phyloP scores from a whole-genome alignment of 2,888 invertebrate species.

The Nomada goodeniana region DNA sequence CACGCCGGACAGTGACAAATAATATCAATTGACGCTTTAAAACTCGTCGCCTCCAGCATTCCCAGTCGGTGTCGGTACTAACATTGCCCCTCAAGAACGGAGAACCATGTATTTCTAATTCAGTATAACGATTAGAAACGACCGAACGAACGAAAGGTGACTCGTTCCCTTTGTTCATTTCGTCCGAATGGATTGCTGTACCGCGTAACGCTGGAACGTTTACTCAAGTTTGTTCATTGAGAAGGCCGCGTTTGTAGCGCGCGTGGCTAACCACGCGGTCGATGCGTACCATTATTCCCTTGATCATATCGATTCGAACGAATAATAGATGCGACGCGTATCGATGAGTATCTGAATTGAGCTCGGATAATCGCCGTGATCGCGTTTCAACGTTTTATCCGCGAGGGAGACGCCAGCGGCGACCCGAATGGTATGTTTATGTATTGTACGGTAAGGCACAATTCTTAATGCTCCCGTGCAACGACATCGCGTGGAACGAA shows the following conservation, averaged over 20 bases:
- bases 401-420: background rate
- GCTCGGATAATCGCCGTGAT: slow-evolving; percentile 47
- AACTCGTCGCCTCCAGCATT: too few species aligned
- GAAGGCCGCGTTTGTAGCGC: slow-evolving; percentile 15
- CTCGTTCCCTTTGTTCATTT: slow-evolving; percentile 15
- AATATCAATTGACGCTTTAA: too few species aligned
- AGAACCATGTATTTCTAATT: background rate
- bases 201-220: slow-evolving; percentile 9
- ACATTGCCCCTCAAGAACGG: background rate
- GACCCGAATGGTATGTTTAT: too few species aligned
- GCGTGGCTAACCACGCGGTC: slow-evolving; percentile 52
- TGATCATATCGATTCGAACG: slow-evolving; percentile 52
- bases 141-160: background rate
- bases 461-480: background rate
- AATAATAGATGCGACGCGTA: slow-evolving; percentile 56
- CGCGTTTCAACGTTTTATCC: slow-evolving; percentile 21
- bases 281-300: slow-evolving; percentile 45
- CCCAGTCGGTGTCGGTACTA: too few species aligned
- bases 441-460: background rate
- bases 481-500: too few species aligned
- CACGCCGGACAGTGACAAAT: too few species aligned
- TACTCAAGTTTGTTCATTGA: slow-evolving; percentile 16
- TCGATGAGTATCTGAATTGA: slow-evolving; percentile 58
- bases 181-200: background rate
- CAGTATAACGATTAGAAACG: background rate